Evolutionary conservation across 2,113 vertebrate genomes (phyloP).

Genomic region (Casuarius casuarius): DNA sequence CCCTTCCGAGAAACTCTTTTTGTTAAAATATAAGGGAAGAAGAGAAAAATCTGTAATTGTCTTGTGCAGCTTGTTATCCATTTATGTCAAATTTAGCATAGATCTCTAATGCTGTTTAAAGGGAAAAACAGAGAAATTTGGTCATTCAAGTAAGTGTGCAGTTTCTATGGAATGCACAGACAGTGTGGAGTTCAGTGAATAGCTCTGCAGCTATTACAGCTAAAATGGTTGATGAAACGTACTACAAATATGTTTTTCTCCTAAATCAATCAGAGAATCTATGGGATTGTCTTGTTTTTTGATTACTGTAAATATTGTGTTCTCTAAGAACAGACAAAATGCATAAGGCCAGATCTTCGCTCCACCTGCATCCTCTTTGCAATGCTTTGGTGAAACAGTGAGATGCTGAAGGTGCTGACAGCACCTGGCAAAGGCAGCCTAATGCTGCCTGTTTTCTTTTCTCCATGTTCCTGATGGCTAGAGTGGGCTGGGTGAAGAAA

Average conservation of each 20-base stretch:
- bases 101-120: background rate
- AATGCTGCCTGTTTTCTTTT: background rate
- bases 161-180: background rate
- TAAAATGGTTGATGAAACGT: background rate
- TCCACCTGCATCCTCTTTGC: background rate
- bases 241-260: background rate
- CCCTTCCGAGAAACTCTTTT: background rate
- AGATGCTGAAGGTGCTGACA: background rate
- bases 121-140: background rate
- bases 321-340: background rate
- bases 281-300: background rate
- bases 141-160: background rate
- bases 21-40: background rate
- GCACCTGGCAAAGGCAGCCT: background rate
- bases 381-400: background rate
- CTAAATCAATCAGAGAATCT: background rate
- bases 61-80: background rate
- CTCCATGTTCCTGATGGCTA: background rate
- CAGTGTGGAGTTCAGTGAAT: background rate
- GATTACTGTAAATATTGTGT: background rate
- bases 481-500: background rate
- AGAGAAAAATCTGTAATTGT: background rate
- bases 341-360: background rate
- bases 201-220: background rate
- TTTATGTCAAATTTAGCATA: background rate